phyloP scores from a whole-genome alignment of 2,888 invertebrate species.

The Agriopis aurantiaria region DNA sequence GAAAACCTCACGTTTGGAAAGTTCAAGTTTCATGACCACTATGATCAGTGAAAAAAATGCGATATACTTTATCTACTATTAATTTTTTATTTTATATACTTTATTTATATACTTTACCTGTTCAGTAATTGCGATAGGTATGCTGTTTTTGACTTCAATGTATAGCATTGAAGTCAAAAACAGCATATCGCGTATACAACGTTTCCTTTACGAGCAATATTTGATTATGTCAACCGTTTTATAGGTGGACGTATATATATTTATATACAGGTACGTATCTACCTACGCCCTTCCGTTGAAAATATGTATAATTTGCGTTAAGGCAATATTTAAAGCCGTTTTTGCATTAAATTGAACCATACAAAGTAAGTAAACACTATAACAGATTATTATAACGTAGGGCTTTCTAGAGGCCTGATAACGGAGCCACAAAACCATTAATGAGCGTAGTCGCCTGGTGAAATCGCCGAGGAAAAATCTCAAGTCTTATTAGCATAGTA shows the following conservation, averaged over 20 bases:
- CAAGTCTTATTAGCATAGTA: conserved; percentile 81
- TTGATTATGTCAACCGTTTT: conserved; percentile 2
- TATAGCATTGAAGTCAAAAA: too few relatives aligned
- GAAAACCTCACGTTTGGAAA: conserved; percentile 58
- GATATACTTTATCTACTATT: not conserved
- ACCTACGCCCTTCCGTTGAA: not conserved
- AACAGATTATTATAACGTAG: conserved; percentile 49
- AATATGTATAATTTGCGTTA: conserved; percentile 20
- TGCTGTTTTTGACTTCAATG: conserved; percentile 1
- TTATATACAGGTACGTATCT: conserved; percentile 10
- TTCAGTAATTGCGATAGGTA: not conserved
- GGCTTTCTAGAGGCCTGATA: conserved; percentile 75
- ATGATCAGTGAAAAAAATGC: not conserved
- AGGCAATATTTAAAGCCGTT: conserved; percentile 26
- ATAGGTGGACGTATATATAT: conserved; percentile 2
- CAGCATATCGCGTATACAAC: too few relatives aligned
- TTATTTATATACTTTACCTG: too few relatives aligned
- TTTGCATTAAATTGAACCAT: conserved; percentile 32
- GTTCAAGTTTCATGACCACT: conserved; percentile 47
- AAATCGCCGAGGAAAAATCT: conserved; percentile 83
- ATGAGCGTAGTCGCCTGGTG: conserved; percentile 76
- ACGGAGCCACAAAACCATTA: conserved; percentile 78
- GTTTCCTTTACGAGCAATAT: not conserved
- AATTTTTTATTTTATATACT: too few relatives aligned
- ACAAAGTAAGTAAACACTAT: conserved; percentile 36